A percentile compares a stretch with the other conserved stretches of the same genome.
Conservation (phyloP, 2,113 vertebrate species). For the Entomyzon cyanotis region DNA sequence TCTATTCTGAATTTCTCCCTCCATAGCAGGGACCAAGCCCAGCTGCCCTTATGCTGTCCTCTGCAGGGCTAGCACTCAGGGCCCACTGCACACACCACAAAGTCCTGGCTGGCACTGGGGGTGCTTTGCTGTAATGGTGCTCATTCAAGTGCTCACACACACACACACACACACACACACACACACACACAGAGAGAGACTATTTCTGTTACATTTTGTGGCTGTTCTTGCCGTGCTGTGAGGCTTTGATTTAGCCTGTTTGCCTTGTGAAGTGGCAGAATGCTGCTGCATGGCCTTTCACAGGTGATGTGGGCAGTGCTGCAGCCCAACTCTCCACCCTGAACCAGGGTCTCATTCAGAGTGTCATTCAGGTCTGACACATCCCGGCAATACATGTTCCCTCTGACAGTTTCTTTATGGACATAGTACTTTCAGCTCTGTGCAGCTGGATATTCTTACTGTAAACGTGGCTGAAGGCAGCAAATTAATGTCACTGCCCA, state of each 20-base stretch:
- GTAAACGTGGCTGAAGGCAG: background rate
- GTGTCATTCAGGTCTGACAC: background rate
- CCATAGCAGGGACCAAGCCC: background rate
- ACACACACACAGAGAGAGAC: background rate
- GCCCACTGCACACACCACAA: rapidly evolving
- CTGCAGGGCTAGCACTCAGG: background rate
- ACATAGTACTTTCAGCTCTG: background rate
- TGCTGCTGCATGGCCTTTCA: background rate
- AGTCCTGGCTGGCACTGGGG: background rate
- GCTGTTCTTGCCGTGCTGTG: background rate
- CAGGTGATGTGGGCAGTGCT: background rate
- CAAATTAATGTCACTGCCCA: background rate
- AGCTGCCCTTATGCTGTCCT: background rate
- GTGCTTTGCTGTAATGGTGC: background rate
- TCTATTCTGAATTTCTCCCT: background rate
- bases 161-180: background rate
- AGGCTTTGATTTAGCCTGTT: background rate
- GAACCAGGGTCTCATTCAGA: background rate
- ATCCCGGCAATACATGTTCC: background rate
- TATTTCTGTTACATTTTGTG: background rate
- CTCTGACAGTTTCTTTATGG: background rate
- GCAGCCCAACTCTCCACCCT: background rate
- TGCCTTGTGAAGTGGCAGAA: background rate
- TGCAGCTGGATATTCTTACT: background rate
- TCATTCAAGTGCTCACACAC: background rate